Conservation (phyloP, 1,140 invertebrate species). For the Drosophila tristis region DNA sequence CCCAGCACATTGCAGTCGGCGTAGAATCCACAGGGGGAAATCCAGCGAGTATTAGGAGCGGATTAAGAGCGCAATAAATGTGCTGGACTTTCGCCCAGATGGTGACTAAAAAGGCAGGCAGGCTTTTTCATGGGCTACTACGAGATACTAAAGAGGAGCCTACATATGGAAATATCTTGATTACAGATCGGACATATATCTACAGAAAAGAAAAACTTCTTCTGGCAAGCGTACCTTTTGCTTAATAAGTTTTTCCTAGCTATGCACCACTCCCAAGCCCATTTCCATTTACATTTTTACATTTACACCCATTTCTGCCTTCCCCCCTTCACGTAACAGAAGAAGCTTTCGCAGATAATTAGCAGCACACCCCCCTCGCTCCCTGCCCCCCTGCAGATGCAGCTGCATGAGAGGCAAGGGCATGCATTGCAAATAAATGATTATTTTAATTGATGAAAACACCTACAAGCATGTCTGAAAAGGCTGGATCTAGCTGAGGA, state of each 20-base stretch:
- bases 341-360: conserved; percentile 42
- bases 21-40: conserved; percentile 35
- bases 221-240: not conserved
- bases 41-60: conserved; percentile 54
- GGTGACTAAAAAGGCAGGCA: not conserved
- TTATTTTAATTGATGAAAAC: conserved; percentile 81
- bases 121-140: not conserved
- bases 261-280: conserved; percentile 7
- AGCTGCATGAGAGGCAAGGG: too few relatives aligned
- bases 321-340: conserved; percentile 34
- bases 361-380: conserved; percentile 18
- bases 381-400: not conserved
- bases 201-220: too few relatives aligned
- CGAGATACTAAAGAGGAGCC: not conserved
- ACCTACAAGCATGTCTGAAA: conserved; percentile 63
- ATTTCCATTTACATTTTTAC: conserved; percentile 45
- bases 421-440: conserved; percentile 74
- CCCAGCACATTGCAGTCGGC: conserved; percentile 2
- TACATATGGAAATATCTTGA: not conserved
- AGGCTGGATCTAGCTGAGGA: conserved; percentile 13
- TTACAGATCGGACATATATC: not conserved
- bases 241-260: not conserved
- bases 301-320: conserved; percentile 23
- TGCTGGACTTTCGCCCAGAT: conserved; percentile 46
- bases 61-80: conserved; percentile 55